Evolutionary conservation across 1,140 invertebrate genomes (phyloP).

Genomic region (Elymnias hypermnestra): DNA sequence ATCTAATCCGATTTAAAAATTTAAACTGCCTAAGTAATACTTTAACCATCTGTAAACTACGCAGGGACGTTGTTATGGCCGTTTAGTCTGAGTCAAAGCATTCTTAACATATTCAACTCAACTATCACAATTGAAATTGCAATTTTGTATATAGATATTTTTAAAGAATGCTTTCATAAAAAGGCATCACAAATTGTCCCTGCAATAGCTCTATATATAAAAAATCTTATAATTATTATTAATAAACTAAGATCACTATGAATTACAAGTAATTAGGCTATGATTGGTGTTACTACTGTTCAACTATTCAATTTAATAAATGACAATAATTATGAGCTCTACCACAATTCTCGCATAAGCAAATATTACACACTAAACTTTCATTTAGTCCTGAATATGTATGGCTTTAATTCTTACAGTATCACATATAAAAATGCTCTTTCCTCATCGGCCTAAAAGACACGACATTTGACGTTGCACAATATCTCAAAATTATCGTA

Average conservation of each 20-base stretch:
- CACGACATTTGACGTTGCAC: background rate
- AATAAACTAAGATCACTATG: constrained; percentile 67
- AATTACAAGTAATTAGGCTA: constrained; percentile 66
- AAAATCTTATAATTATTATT: constrained; percentile 60
- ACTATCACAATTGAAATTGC: background rate
- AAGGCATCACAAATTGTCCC: constrained; percentile 21
- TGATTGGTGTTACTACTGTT: constrained; percentile 69
- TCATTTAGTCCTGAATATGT: constrained; percentile 47
- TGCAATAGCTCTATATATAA: constrained; percentile 50
- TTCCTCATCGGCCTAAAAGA: constrained; percentile 27
- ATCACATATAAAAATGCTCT: constrained; percentile 50
- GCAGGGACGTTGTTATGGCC: constrained; percentile 28
- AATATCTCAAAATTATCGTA: constrained; percentile 3
- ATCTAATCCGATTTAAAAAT: constrained; percentile 64
- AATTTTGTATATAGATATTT: background rate
- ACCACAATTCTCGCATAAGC: constrained; percentile 55
- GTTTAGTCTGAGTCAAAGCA: constrained; percentile 1
- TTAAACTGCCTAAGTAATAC: constrained; percentile 62
- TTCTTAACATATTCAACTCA: too few relatives aligned
- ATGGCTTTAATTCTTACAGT: constrained; percentile 49
- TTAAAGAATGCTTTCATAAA: constrained; percentile 1
- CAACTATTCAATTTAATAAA: constrained; percentile 56
- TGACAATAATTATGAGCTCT: constrained; percentile 38
- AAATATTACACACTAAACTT: constrained; percentile 51
- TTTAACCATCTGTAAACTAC: constrained; percentile 47